Base-by-base conservation (phyloP, 2,113 vertebrate genomes). In the Rhabdornis inornatus region DNA sequence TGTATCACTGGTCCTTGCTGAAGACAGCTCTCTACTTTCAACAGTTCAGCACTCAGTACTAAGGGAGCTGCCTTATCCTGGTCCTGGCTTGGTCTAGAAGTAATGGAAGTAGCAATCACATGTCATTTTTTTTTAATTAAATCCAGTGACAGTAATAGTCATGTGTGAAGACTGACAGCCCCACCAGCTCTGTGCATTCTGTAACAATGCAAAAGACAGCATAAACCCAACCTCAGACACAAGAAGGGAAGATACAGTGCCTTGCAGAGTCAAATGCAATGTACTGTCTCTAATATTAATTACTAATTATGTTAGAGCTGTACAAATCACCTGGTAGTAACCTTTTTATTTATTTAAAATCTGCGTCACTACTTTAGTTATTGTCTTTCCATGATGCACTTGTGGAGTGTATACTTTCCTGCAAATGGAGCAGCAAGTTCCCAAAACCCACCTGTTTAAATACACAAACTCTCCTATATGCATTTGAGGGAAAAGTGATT, bases 361-460 rank as follows among this genome's bases (percentile, higher is more conserved):
- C 59, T 95, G 94, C 87, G 64, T 96, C 94, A 95, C 49, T 71
- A 13, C 56, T 83, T 78, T 23, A 92, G 69, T 94, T 95, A 83
- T 15, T 88, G 85, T 15, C 76, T 92, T 95, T 97, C 92, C 92
- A 45, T 95, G 92, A 94, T 92, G 94, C 64, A 55, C 72, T 82
- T 49, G 37, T 17, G 49, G 69, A 86, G 64, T 7, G 5, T 65
- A 40, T 35, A 45, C 52, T 64, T 78, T 42, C 65, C 80, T 45
- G 64, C 47, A 92, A 83, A 59, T 0, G 1, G 45, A 74, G 85
- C 79, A 92, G 79, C 47, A 45, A 86, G 79, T 92, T 95, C 88
- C 85, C 88, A 23, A 83, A 93, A 44, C 15, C 61, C 64, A 90
- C 75, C 83, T 83, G 25, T 15, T 86, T 33, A 40, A 94, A 86